Percentiles rank a stretch among this genome's conserved stretches.
Evolutionary conservation across 2,888 invertebrate genomes (phyloP).

Genomic region (Thecophora atra): DNA sequence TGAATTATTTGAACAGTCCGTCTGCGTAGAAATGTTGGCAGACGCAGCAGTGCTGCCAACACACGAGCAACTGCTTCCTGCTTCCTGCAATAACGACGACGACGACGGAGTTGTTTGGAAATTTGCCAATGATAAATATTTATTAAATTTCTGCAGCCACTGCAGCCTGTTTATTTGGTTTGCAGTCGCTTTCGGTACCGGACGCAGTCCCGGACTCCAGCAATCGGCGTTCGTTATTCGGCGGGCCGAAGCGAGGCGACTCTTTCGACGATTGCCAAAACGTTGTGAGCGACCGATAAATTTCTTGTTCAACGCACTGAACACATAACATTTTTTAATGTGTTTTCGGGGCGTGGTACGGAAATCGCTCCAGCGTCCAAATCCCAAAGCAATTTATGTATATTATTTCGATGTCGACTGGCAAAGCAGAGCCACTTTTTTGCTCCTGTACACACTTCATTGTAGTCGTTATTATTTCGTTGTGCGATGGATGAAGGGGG

Average conservation of each 20-base stretch:
- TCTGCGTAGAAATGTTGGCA: slow-evolving; percentile 17
- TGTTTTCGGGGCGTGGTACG: not conserved
- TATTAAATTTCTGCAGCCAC: slow-evolving; percentile 37
- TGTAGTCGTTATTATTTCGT: not conserved
- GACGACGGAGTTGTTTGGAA: slow-evolving; percentile 22
- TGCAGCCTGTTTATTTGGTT: slow-evolving; percentile 28
- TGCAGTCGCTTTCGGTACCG: slow-evolving; percentile 17
- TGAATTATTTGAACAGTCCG: slow-evolving; percentile 22
- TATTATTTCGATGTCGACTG: slow-evolving; percentile 20
- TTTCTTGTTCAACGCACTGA: slow-evolving; percentile 22
- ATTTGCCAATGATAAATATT: slow-evolving; percentile 34
- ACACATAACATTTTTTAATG: slow-evolving; percentile 9
- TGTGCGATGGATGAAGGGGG: not conserved
- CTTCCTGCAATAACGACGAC: slow-evolving; percentile 24
- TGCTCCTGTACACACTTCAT: not conserved
- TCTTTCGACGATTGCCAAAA: slow-evolving; percentile 27
- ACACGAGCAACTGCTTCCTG: slow-evolving; percentile 3
- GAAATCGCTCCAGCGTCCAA: not conserved
- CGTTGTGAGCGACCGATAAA: slow-evolving; percentile 24
- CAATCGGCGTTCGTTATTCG: not conserved
- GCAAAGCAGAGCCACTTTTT: not conserved
- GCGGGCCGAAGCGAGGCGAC: not conserved
- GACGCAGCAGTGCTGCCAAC: not conserved
- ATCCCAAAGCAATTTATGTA: slow-evolving; percentile 34
- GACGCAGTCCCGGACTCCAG: slow-evolving; percentile 11